phyloP scores from a whole-genome alignment of 2,888 invertebrate species.

The Zhuqinia jingwanae region DNA sequence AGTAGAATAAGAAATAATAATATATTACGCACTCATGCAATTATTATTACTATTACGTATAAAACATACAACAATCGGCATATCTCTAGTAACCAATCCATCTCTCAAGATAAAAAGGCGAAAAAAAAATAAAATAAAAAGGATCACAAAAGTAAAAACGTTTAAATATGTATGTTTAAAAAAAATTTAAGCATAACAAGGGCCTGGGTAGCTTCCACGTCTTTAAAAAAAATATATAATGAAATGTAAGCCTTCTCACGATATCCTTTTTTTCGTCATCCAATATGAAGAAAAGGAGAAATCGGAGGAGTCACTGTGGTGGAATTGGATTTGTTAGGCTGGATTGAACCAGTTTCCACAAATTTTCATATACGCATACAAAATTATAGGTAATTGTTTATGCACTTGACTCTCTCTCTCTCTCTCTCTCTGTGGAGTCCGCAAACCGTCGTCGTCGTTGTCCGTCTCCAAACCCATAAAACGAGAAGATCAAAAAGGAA shows the following conservation, averaged over 20 bases:
- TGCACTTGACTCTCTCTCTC: slow-evolving; percentile 51
- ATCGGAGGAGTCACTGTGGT: background rate
- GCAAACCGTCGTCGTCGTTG: no score
- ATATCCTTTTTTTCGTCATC: background rate
- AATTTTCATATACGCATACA: slow-evolving; percentile 44
- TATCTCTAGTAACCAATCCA: slow-evolving; percentile 30
- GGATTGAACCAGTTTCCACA: slow-evolving; percentile 53
- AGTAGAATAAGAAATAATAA: no score
- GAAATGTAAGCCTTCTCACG: slow-evolving; percentile 15
- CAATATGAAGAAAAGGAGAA: background rate
- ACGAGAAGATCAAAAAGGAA: background rate
- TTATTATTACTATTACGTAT: background rate
- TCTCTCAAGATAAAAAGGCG: background rate
- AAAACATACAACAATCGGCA: background rate
- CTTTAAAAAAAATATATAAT: slow-evolving; percentile 2
- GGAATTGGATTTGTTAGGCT: background rate
- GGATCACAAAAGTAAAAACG: background rate
- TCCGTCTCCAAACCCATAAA: background rate
- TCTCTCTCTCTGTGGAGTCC: no score
- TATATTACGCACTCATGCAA: background rate
- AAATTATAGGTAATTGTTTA: slow-evolving; percentile 15
- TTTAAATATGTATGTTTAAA: no score
- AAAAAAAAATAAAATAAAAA: no score
- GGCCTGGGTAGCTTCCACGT: background rate
- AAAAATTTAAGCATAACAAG: background rate